Evolutionary conservation across 2,113 vertebrate genomes (phyloP).

Genomic region (Carassius auratus): DNA sequence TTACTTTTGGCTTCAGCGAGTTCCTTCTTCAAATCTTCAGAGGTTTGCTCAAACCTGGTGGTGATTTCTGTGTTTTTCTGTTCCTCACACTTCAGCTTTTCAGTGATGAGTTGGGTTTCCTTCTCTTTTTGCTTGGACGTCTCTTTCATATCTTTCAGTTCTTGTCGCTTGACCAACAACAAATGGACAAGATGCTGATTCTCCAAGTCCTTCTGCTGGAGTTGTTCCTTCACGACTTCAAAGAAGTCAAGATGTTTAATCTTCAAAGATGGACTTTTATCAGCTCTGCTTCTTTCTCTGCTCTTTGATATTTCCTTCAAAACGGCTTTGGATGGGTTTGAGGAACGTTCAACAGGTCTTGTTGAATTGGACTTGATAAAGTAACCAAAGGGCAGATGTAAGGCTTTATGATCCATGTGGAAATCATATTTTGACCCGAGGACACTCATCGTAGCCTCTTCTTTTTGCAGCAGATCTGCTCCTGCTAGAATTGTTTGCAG

Average conservation of each 20-base stretch:
- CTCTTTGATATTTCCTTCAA: conserved; percentile 12
- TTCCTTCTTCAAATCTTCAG: conserved; percentile 38
- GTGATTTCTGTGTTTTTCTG: conserved; percentile 24
- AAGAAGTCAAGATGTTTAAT: conserved; percentile 29
- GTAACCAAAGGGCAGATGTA: neutral
- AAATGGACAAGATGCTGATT: conserved; percentile 42
- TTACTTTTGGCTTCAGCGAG: conserved; percentile 41
- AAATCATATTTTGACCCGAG: conserved; percentile 18
- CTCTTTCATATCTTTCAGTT: conserved; percentile 29
- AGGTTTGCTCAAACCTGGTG: conserved; percentile 23
- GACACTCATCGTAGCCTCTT: neutral
- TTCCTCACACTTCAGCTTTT: conserved; percentile 50
- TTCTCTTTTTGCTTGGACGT: conserved; percentile 25
- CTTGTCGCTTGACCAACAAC: conserved; percentile 44
- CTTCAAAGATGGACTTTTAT: neutral
- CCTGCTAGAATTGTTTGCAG: conserved; percentile 34
- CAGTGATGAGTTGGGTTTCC: conserved; percentile 31
- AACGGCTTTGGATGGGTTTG: neutral
- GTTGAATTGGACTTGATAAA: conserved; percentile 6
- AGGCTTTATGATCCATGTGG: neutral
- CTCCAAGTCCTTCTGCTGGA: conserved; percentile 50
- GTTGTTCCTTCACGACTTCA: conserved; percentile 36
- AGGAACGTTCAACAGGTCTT: neutral
- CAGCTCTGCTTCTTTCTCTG: neutral
- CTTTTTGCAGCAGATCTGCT: conserved; percentile 25